phyloP scores from a whole-genome alignment of 1,140 invertebrate species.

The Nymphalis io region DNA sequence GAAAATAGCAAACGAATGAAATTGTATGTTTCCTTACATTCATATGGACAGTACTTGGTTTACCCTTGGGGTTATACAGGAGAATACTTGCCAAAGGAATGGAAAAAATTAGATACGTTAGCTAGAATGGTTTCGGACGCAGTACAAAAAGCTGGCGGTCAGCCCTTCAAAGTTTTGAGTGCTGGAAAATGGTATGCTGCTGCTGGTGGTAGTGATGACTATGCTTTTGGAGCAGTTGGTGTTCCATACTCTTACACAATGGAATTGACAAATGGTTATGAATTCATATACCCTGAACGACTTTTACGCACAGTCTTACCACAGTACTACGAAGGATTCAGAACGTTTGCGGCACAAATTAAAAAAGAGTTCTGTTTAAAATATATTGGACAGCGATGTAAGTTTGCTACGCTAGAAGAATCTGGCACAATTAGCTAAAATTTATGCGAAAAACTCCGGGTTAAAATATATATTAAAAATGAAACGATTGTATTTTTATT shows the following conservation, averaged over 20 bases:
- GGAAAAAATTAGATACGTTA: constrained; percentile 59
- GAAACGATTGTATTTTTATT: background rate
- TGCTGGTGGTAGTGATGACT: constrained; percentile 87
- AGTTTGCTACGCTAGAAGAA: background rate
- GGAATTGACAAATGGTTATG: constrained; percentile 82
- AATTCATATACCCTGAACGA: constrained; percentile 67
- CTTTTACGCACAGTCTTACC: constrained; percentile 52
- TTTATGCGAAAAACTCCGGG: background rate
- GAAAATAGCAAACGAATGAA: constrained; percentile 79
- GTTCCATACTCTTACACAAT: constrained; percentile 86
- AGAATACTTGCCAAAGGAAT: constrained; percentile 57
- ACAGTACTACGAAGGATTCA: constrained; percentile 70
- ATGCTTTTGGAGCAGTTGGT: constrained; percentile 83
- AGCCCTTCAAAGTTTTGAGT: constrained; percentile 77
- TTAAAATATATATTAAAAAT: constrained; percentile 1
- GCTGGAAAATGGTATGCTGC: constrained; percentile 82
- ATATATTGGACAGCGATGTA: background rate
- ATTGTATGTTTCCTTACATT: constrained; percentile 86
- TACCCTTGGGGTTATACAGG: constrained; percentile 83
- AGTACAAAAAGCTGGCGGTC: constrained; percentile 68
- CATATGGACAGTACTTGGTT: constrained; percentile 83
- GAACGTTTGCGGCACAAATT: constrained; percentile 57
- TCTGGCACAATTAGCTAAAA: constrained; percentile 18
- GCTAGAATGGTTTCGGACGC: constrained; percentile 64
- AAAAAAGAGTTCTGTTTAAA: constrained; percentile 53